Evolutionary conservation across 2,797 vertebrate species (phyloP), one percentile per base, ranked within the genome.

Genomic region (Hapalemur alaotrensis): DNA sequence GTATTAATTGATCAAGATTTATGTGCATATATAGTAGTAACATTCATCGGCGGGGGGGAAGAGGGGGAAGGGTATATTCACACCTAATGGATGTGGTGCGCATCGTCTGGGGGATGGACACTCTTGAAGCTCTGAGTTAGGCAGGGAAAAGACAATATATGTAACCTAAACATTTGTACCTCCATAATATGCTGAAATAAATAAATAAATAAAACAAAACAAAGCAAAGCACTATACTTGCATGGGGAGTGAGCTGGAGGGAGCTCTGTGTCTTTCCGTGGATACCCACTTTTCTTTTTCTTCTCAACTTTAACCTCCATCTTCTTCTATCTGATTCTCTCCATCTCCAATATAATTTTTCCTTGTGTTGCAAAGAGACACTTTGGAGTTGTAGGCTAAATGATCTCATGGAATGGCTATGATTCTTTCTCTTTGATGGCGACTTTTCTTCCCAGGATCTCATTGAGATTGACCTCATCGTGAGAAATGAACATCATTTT

Each of bases 401-500:
- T 57, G 46, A 78, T 72, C 70, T 89, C 9, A 0, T 46, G 52
- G 72, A 78, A 35, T 38, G 14, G 2, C 48, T 86, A 38, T 11
- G 35, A 35, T 65, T 63, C 48, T 70, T 92, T 63, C 52, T 43
- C 57, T 86, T 57, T 69, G 89, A 79, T 82, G 61, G 73, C 50
- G 48, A 30, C 50, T 84, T 87, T 79, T 83, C 48, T 78, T 83
- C 67, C 69, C 4, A 17, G 54, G 35, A 84, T 94, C 57, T 76
- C n/a, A 17, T 2, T 46, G 75, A 76, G 54, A 81, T 28, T 89
- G 78, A 85, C 67, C n/a, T 88, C 67, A 81, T 50, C 14, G 46
- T 35, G 57, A 89, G 94, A 86, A 65, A 65, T 43, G n/a, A 69
- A 70, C 72, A 78, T 63, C 75, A 70, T 76, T 79, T 20, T 63